Conservation (phyloP, 2,797 vertebrate genomes). For the Synaphobranchus kaupii region DNA sequence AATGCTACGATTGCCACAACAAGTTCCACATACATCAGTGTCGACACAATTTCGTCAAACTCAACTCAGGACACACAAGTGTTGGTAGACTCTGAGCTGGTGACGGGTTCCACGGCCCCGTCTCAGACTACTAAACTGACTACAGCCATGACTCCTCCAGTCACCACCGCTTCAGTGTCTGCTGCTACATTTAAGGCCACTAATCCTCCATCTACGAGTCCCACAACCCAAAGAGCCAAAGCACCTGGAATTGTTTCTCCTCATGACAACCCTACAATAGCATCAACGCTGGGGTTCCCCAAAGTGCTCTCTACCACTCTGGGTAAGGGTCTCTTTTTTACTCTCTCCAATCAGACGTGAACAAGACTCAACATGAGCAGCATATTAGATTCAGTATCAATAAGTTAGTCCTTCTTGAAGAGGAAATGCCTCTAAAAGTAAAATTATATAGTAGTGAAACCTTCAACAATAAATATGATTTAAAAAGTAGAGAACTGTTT, state of each 20-base stretch:
- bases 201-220: background rate
- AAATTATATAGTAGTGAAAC: background rate
- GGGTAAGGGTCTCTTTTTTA: constrained; percentile 45
- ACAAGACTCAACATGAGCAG: background rate
- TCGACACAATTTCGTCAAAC: constrained; percentile 22
- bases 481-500: background rate
- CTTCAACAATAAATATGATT: background rate
- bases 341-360: background rate
- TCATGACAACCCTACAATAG: background rate
- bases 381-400: background rate
- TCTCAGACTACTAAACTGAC: constrained; percentile 42
- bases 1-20: background rate
- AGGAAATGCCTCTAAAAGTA: background rate
- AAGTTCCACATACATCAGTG: constrained; percentile 32
- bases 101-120: constrained; percentile 37
- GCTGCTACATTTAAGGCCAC: constrained; percentile 24
- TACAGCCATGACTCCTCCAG: constrained; percentile 32
- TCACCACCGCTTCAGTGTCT: constrained; percentile 30
- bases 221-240: constrained; percentile 32
- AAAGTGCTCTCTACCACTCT: constrained; percentile 34
- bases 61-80: constrained; percentile 10
- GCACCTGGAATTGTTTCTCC: constrained; percentile 20
- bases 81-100: constrained; percentile 10
- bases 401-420: background rate
- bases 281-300: constrained; percentile 28